Base-by-base conservation (phyloP, 2,797 vertebrate species). In the Chelon labrosus region DNA sequence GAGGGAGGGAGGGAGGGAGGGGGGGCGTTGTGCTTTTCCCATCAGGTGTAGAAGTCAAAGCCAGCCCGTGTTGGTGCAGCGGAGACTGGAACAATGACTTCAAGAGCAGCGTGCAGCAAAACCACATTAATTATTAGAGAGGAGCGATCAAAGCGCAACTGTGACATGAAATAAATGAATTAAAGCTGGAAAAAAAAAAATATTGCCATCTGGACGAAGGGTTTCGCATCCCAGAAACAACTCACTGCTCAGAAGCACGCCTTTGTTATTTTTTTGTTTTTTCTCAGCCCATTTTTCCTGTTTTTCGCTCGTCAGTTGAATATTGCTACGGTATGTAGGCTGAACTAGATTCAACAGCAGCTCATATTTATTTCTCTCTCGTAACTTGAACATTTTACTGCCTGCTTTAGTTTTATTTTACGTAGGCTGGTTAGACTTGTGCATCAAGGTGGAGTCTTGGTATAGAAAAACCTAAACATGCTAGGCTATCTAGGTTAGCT, bases 101-200 rank as follows among this genome's bases (percentile, higher is more conserved):
- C 91, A 93, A 92, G 91, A 93, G 92, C 85, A 83, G 79, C 73
- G 49, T 65, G 6, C 75, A 62, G 83, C 79, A 83, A 92, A 92
- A 85, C 65, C 91, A 91, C 91, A 93, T 93, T 79, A 92, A 93
- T 92, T 91, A 93, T 92, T 92, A 91, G 91, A 93, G 89, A 90
- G 89, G 77, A 79, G 85, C 75, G 89, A 93, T 93, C 92, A 93
- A 93, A 93, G 91, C 91, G 58, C 88, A 81, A 91, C 91, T 92
- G 91, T 91, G 91, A 93, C 91, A 91, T 88, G 88, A 91, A 92
- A 93, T 92, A 93, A 91, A 93, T 92, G 88, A 93, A 92, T 92
- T 90, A 89, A 91, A 91, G 85, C 82, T 73, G 82, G 84, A 78
- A 89, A 85, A 86, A 89, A 85, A 86, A 91, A 90, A 90, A 91